phyloP scores from a whole-genome alignment of 2,113 vertebrate genomes.

The Larimichthys polyactis region DNA sequence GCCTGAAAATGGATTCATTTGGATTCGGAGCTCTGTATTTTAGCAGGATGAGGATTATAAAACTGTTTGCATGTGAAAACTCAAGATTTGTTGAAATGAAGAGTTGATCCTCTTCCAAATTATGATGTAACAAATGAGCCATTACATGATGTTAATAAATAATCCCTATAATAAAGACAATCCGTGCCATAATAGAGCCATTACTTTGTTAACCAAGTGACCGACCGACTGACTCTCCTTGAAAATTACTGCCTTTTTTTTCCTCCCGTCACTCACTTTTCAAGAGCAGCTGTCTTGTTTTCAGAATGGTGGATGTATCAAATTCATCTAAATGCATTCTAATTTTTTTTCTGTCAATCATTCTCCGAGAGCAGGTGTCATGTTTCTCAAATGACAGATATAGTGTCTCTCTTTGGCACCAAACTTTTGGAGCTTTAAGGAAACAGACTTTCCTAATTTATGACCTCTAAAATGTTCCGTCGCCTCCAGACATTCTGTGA shows the following conservation, averaged over 20 bases:
- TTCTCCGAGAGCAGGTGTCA: conserved; percentile 32
- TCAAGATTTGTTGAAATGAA: neutral
- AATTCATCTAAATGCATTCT: conserved; percentile 39
- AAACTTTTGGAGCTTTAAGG: conserved; percentile 44
- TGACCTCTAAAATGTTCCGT: conserved; percentile 26
- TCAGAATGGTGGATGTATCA: conserved; percentile 28
- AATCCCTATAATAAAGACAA: neutral
- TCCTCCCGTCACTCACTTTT: conserved; percentile 1
- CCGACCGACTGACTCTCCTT: neutral
- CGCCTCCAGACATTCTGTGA: conserved; percentile 32
- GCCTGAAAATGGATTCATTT: conserved; percentile 55
- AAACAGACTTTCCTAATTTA: conserved; percentile 31
- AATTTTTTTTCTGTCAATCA: conserved; percentile 50
- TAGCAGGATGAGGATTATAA: conserved; percentile 1
- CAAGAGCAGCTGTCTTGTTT: conserved; percentile 25
- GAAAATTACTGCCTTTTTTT: neutral
- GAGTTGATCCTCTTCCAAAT: neutral
- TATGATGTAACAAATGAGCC: neutral
- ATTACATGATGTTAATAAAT: neutral
- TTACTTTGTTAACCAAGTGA: conserved; percentile 2
- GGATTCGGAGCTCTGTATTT: conserved; percentile 23
- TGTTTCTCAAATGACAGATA: conserved; percentile 24
- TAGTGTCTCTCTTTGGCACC: conserved; percentile 9
- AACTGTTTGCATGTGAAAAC: neutral
- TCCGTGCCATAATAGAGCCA: neutral